Percentiles rank a stretch among this genome's conserved stretches.
Conservation (phyloP, 2,797 vertebrate species). For the Varecia variegata region DNA sequence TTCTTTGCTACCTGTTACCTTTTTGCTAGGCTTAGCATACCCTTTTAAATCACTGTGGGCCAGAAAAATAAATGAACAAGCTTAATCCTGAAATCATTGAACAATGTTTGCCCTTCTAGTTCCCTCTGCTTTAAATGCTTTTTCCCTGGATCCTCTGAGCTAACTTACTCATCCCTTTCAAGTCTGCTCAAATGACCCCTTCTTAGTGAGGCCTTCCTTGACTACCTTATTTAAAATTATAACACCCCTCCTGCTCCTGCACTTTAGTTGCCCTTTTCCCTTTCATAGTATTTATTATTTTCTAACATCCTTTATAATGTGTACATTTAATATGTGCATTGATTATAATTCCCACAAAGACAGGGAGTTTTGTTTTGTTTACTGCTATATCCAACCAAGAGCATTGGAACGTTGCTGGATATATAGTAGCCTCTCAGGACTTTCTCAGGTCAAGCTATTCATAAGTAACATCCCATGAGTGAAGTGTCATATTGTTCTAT, state of each 20-base stretch:
- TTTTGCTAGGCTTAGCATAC: background rate
- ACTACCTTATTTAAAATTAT: background rate
- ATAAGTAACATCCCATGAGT: background rate
- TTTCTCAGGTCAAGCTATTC: background rate
- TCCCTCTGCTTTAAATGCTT: background rate
- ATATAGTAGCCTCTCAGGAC: background rate
- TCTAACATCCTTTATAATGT: background rate
- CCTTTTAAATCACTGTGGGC: background rate
- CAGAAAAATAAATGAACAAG: slow-evolving; percentile 6
- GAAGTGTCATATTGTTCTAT: background rate
- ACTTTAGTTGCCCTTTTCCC: background rate
- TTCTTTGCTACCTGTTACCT: background rate
- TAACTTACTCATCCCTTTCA: background rate
- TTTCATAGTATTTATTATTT: background rate
- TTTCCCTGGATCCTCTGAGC: background rate
- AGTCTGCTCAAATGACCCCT: background rate
- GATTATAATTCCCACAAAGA: background rate
- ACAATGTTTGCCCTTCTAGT: background rate
- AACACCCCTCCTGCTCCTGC: background rate
- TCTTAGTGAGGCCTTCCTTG: background rate
- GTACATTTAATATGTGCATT: background rate
- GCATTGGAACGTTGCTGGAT: background rate
- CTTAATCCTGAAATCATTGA: background rate
- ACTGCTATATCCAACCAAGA: background rate
- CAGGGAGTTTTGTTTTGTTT: background rate